A percentile compares a stretch with the other conserved stretches of the same genome.
Conservation (phyloP, 2,113 vertebrate genomes). For the Asarcornis scutulata region DNA sequence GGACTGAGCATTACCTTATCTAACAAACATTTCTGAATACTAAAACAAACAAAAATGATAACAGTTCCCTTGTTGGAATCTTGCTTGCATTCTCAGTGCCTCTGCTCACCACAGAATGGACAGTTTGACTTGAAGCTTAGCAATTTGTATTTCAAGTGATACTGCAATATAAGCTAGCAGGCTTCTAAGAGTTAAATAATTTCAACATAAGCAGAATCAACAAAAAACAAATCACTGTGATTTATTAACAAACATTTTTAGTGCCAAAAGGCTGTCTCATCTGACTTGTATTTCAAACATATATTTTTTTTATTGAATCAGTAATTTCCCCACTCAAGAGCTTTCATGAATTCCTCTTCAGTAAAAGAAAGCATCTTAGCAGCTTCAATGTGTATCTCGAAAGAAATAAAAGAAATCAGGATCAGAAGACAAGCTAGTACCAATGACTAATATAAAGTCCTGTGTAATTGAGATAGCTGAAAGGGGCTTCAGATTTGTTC, state of each 20-base stretch:
- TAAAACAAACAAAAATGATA: background rate
- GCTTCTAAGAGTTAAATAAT: background rate
- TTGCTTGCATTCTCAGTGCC: background rate
- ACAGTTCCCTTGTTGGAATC: background rate
- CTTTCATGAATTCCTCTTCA: conserved; percentile 95
- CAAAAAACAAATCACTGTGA: background rate
- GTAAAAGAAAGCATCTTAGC: conserved; percentile 94
- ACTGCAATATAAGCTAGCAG: background rate
- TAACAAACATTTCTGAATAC: background rate
- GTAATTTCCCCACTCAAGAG: conserved; percentile 88
- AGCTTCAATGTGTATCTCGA: conserved; percentile 96
- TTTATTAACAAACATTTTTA: background rate
- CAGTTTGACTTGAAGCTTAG: background rate
- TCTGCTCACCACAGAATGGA: background rate
- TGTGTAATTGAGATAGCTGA: background rate
- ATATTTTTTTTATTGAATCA: conserved; percentile 38
- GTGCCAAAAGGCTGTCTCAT: background rate
- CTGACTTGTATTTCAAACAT: background rate
- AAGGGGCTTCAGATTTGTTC: background rate
- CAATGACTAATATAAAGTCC: background rate
- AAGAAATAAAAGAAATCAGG: background rate
- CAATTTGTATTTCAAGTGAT: background rate
- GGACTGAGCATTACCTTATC: background rate
- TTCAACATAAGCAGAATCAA: background rate
- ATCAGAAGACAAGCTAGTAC: background rate